Evolutionary conservation across 2,888 invertebrate species (phyloP).

Genomic region (Macrosoma leucophasiata): DNA sequence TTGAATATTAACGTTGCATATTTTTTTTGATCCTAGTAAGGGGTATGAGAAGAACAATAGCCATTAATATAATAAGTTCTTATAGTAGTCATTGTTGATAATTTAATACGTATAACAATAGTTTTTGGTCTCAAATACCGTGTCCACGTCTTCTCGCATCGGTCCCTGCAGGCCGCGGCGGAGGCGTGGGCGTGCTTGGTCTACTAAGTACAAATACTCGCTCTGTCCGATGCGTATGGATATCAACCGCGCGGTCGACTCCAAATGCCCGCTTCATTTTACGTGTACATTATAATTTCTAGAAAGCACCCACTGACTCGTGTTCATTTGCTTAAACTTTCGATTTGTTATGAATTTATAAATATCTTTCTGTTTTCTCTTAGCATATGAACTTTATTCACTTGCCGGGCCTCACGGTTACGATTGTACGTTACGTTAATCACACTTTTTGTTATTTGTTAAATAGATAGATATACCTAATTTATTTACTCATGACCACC

Average conservation of each 20-base stretch:
- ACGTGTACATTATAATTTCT: conserved; percentile 54
- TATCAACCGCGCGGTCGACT: conserved; percentile 5
- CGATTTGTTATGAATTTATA: conserved; percentile 63
- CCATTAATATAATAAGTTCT: no score
- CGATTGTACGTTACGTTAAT: no score
- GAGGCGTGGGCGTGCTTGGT: conserved; percentile 49
- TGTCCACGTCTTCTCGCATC: conserved; percentile 29
- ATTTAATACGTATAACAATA: no score
- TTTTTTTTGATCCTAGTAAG: no score
- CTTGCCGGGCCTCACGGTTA: no score
- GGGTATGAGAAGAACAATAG: no score
- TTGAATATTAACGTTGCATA: no score
- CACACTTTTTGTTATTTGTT: no score
- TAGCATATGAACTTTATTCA: conserved; percentile 36
- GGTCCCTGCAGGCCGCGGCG: conserved; percentile 27
- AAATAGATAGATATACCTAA: no score
- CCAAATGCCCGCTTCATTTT: conserved; percentile 20
- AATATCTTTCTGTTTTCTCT: conserved; percentile 45
- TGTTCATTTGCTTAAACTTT: conserved; percentile 65
- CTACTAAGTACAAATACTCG: conserved; percentile 52
- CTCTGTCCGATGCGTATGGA: conserved; percentile 11
- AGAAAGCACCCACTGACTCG: conserved; percentile 58
- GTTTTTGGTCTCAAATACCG: conserved; percentile 29
- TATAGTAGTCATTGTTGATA: no score
- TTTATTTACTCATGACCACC: no score